A percentile compares a stretch with the other conserved stretches of the same genome.
phyloP scores from a whole-genome alignment of 2,113 vertebrate genomes.

The Podarcis cretensis region DNA sequence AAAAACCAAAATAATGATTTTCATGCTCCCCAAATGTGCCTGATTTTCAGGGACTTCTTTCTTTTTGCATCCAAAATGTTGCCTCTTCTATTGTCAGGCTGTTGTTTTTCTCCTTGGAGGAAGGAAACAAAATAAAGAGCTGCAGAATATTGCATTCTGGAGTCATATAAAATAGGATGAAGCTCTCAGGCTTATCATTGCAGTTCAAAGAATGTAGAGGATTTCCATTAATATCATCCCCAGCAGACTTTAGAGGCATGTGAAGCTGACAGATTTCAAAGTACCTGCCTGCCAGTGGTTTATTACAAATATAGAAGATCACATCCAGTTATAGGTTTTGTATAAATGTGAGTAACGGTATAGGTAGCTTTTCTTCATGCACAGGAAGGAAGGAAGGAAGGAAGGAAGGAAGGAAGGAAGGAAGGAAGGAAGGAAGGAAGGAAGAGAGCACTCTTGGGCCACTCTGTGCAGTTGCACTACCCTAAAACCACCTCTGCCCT shows the following conservation, averaged over 20 bases:
- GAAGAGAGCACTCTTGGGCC: too few relatives aligned
- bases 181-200: background rate
- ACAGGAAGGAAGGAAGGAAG: background rate
- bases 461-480: too few relatives aligned
- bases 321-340: background rate
- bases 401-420: background rate
- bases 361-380: background rate
- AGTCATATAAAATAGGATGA: constrained; percentile 1
- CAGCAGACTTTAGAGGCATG: constrained; percentile 12
- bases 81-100: background rate
- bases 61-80: background rate
- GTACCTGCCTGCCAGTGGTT: background rate
- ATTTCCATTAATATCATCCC: constrained; percentile 2
- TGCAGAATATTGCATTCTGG: background rate
- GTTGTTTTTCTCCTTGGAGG: background rate
- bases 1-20: background rate
- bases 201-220: background rate
- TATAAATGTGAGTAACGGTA: background rate
- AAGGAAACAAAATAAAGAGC: constrained; percentile 29
- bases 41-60: constrained; percentile 26
- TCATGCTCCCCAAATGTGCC: background rate
- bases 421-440: background rate
- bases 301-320: constrained; percentile 9
- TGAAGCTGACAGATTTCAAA: constrained; percentile 29
- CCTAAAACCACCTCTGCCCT: too few relatives aligned